Base-by-base conservation (phyloP, 92 coral and sea anemone species). In the Actinernus sp. region DNA sequence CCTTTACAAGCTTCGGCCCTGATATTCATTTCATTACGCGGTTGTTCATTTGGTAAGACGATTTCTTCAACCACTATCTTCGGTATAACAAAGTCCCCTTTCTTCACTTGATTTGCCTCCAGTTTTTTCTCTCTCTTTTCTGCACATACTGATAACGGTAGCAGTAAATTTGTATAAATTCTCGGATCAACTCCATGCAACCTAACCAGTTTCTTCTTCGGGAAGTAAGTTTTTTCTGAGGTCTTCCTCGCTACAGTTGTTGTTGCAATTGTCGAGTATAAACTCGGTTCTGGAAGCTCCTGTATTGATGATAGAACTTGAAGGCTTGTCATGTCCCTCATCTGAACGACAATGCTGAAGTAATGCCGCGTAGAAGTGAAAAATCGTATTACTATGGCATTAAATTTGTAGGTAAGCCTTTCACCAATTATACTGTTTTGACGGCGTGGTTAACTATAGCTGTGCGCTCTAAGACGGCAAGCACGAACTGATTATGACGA, bases 201-300 rank as follows among this genome's bases (percentile, higher is more conserved):
- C 4, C 78, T 65, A 24, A 66, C 45, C 3, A 90, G 82, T 38
- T 90, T 90, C 66, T 86, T 90, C 88, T 90, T 90, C 26, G 88
- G 97, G 22, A 81, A 64, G 58, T 58, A 74, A 9, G 4, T 45
- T 45, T 45, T 45, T 23, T 5, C 52, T 28, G 51, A 30, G 50
- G 59, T 83, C 24, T 49, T 49, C 14, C 52, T 63, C 28, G 80
- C 45, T 26, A 33, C 19, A 38, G 58, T 31, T 31, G 68, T 18
- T 27, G 74, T 31, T 17, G 20, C 50, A 1, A 65, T 27, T 2
- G 73, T 25, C 37, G 68, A 39, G 25, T 23, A 51, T 6, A 38
- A 45, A 13, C 65, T 56, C 13, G 51, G 58, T 31, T 70, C 78
- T 9, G 78, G 78, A 5, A 70, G 58, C 36, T 70, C 78, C 14